Evolutionary conservation across 2,113 vertebrate genomes (phyloP), one percentile per base, ranked within the genome.

Genomic region (Sinosuthora webbiana): DNA sequence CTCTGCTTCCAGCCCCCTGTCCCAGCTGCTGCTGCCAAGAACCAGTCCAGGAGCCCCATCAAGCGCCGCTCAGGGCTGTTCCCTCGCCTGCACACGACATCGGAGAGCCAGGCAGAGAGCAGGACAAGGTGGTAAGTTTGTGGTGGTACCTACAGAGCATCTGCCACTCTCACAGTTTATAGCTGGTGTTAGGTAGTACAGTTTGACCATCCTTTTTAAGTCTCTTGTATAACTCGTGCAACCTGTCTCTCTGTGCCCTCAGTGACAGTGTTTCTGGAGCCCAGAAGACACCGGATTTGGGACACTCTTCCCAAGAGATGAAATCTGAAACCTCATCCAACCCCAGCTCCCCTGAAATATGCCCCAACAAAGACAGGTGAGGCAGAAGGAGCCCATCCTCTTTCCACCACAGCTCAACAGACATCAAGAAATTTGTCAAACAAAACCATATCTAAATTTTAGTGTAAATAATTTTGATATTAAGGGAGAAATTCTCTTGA

Each of bases 321-420:
- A 99, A 97, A 96, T 98, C 98, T 41, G 99, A 99, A 96, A 98
- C 98, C 25, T 99, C 98, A 1, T 99, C 99, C 69, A 99, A 99
- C 95, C 99, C 99, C 84, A 99, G 99, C 96, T 99, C 99, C 85
- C 99, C 99, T 6, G 99, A 99, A 98, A 99, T 98, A 81, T 99
- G 98, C 89, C 98, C 98, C 83, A 99, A 98, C 96, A 98, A 98
- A 89, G 99, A 99, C 75, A 99, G 98, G 99, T 99, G 97, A 98
- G 97, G 79, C 25, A 2, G 28, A 33, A n/a, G 56, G 50, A 63
- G 37, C 57, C 37, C 2, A 0, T 79, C 65, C 52, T 80, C 52
- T 64, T 81, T 64, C 6, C 1, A 7, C 52, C 4, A 1, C 27
- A 57, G 44, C 65, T 56, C 33, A 9, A 8, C 35, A 79, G 74